A percentile compares a stretch with the other conserved stretches of the same genome.
Conservation (phyloP, 2,888 invertebrate species). For the Epistrophe grossulariae region DNA sequence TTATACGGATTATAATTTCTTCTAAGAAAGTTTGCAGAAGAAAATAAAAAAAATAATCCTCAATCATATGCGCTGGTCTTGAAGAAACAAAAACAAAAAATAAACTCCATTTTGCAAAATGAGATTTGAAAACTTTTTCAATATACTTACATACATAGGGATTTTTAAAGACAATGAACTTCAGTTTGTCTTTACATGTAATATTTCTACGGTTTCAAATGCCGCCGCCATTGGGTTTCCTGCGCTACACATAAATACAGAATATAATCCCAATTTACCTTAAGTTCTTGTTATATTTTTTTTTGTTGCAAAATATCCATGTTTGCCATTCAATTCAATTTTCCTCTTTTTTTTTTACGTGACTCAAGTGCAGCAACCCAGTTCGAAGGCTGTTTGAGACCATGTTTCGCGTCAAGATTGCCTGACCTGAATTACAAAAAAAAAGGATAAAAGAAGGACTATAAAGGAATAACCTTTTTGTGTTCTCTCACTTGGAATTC, state of each 20-base stretch:
- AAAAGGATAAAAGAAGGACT: slow-evolving; percentile 25
- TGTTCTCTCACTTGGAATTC: slow-evolving; percentile 20
- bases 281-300: background rate
- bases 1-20: slow-evolving; percentile 2
- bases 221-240: background rate
- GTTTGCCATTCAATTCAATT: slow-evolving; percentile 52
- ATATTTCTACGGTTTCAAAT: background rate
- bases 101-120: background rate
- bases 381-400: slow-evolving; percentile 42
- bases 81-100: background rate
- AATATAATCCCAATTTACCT: background rate
- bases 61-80: background rate
- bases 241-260: background rate
- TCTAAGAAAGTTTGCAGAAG: background rate
- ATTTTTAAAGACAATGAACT: slow-evolving; percentile 16
- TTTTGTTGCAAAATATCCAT: slow-evolving; percentile 23
- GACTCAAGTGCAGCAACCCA: slow-evolving; percentile 58
- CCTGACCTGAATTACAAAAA: slow-evolving; percentile 41
- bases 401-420: slow-evolving; percentile 38
- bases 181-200: background rate
- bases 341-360: slow-evolving; percentile 6
- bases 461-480: slow-evolving; percentile 48
- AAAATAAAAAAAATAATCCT: slow-evolving; percentile 16
- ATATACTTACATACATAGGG: too few relatives aligned
- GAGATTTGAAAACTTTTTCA: slow-evolving; percentile 21